These are phyloP conservation scores for Petrolisthes manimaculis DNA, from an alignment of 2,888 invertebrate species.

Conservation along the genomic window DNA sequence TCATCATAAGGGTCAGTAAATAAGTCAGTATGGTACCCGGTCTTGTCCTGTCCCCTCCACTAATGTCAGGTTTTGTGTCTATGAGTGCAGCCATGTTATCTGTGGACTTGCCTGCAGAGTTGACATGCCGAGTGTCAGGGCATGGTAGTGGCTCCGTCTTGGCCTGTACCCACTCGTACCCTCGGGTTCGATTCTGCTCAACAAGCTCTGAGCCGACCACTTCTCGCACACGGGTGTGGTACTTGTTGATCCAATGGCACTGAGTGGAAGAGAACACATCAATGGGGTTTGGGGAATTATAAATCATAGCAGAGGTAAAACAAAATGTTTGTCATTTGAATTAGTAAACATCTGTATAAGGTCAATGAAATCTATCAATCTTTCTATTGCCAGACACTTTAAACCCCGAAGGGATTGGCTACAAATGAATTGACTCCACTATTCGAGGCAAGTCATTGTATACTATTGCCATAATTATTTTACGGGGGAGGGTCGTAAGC, in stretches of 20 bases:
- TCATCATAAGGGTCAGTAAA: slow-evolving; percentile 5
- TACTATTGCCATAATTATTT: too few species aligned
- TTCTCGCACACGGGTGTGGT: slow-evolving; percentile 51
- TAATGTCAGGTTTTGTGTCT: neutral
- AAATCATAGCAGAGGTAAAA: too few species aligned
- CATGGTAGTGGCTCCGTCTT: slow-evolving; percentile 63
- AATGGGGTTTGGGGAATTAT: too few species aligned
- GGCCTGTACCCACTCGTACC: slow-evolving; percentile 57
- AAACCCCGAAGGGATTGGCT: too few species aligned
- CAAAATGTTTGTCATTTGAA: too few species aligned
- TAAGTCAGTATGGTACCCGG: neutral
- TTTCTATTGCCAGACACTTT: too few species aligned
- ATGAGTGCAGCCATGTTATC: slow-evolving; percentile 46
- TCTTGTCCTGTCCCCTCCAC: neutral
- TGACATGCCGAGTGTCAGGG: neutral
- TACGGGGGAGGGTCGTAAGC: too few species aligned
- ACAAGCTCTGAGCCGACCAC: slow-evolving; percentile 48
- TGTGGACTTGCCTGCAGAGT: slow-evolving; percentile 50
- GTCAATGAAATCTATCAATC: too few species aligned
- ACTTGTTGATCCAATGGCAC: slow-evolving; percentile 61
- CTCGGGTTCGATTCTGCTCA: slow-evolving; percentile 22
- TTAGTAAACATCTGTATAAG: too few species aligned
- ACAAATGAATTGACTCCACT: too few species aligned
- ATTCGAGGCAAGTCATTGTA: too few species aligned
- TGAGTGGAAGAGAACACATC: slow-evolving; percentile 9